These are phyloP conservation scores for Cebus imitator DNA, from an alignment of 2,113 vertebrate genomes.

Conservation along the genomic window DNA sequence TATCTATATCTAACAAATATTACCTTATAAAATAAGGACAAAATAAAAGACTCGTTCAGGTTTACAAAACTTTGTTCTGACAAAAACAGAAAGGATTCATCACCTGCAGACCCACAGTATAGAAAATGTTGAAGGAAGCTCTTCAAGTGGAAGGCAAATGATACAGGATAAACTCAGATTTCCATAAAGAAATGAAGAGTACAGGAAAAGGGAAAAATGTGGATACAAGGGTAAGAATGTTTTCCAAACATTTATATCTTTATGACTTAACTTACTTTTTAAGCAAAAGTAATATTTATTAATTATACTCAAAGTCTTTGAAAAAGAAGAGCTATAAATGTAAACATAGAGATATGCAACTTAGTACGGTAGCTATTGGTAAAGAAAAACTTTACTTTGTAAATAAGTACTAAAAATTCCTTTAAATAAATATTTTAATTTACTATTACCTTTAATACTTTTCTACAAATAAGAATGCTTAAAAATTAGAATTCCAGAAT, in stretches of 20 bases:
- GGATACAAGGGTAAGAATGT: not conserved
- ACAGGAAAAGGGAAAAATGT: not conserved
- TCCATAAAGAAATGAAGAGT: not conserved
- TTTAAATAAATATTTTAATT: not conserved
- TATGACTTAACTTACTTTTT: not conserved
- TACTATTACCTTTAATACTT: not conserved
- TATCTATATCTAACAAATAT: not conserved
- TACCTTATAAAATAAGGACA: not conserved
- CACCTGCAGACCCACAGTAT: not conserved
- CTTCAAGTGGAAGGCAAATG: not conserved
- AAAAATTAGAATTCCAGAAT: not conserved
- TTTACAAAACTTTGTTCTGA: not conserved
- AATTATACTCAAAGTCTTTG: not conserved
- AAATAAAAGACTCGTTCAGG: not conserved
- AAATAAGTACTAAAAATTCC: not conserved
- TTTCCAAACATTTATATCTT: not conserved
- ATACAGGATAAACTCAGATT: not conserved
- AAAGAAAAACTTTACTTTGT: not conserved
- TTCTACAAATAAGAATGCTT: not conserved
- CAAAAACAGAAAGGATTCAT: not conserved
- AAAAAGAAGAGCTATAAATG: not conserved
- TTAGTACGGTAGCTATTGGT: not conserved
- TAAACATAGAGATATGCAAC: not conserved
- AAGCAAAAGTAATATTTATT: not conserved
- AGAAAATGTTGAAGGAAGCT: not conserved